These are phyloP conservation scores for Mythimna pallens DNA, from an alignment of 2,888 invertebrate genomes.

Conservation along the genomic window DNA sequence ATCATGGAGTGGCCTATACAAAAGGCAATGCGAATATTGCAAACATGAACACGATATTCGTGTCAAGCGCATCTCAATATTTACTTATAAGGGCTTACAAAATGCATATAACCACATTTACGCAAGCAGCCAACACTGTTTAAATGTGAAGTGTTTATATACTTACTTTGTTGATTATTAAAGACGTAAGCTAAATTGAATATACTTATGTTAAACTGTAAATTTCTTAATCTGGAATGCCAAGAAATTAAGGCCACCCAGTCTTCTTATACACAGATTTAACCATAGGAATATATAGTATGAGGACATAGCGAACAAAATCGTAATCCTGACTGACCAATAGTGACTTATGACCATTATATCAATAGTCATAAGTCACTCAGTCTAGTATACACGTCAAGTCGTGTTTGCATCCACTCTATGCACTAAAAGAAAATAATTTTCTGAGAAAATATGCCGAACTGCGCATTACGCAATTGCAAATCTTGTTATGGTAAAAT, in stretches of 20 bases:
- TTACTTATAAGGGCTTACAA: constrained; percentile 11
- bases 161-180: constrained; percentile 16
- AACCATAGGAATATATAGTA: too few species aligned
- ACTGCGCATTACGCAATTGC: too few species aligned
- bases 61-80: constrained; percentile 21
- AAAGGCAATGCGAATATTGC: background rate
- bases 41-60: background rate
- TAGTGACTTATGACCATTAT: too few species aligned
- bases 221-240: background rate
- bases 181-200: constrained; percentile 1
- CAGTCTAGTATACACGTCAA: too few species aligned
- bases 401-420: too few species aligned
- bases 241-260: background rate
- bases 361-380: too few species aligned
- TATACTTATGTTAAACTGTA: background rate
- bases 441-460: too few species aligned
- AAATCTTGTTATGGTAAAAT: too few species aligned
- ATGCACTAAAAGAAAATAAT: too few species aligned
- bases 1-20: background rate
- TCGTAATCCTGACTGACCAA: too few species aligned
- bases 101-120: constrained; percentile 14
- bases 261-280: too few species aligned
- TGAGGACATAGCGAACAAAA: too few species aligned
- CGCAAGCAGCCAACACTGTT: background rate
- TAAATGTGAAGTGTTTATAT: constrained; percentile 2